These are phyloP conservation scores for Drosophila yakuba DNA, from an alignment of 1,140 invertebrate species.

Conservation along the genomic window DNA sequence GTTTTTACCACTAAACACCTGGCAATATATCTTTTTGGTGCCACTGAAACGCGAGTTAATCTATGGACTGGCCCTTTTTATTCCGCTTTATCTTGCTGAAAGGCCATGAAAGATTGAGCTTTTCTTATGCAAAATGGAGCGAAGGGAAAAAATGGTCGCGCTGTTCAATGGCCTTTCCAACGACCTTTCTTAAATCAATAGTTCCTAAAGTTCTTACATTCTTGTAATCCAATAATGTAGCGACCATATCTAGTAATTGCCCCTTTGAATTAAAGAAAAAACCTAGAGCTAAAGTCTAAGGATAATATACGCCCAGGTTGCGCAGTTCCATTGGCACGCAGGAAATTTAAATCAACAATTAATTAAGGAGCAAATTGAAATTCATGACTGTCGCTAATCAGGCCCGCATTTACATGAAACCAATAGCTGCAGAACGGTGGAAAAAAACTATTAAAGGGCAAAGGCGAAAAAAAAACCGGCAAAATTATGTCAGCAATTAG, in stretches of 20 bases:
- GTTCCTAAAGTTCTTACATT: too few relatives aligned
- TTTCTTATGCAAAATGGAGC: conserved; percentile 32
- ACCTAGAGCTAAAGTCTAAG: neutral
- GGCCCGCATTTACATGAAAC: conserved; percentile 72
- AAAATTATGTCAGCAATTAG: conserved; percentile 76
- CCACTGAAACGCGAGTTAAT: conserved; percentile 15
- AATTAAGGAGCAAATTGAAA: conserved; percentile 77
- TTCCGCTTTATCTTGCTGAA: conserved; percentile 11
- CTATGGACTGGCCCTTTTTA: conserved; percentile 21
- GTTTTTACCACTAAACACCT: conserved; percentile 42
- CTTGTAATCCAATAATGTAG: too few relatives aligned
- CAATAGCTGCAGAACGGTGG: conserved; percentile 43
- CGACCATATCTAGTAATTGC: too few relatives aligned
- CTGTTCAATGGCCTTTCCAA: neutral
- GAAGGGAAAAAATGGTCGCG: neutral
- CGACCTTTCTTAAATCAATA: too few relatives aligned
- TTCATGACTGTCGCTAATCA: conserved; percentile 76
- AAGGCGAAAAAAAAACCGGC: conserved; percentile 14
- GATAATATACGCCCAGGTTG: neutral
- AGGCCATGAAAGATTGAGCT: conserved; percentile 17
- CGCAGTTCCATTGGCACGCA: conserved; percentile 40
- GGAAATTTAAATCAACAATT: conserved; percentile 75
- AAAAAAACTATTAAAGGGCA: conserved; percentile 70
- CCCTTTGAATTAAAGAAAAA: neutral
- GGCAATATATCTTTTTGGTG: conserved; percentile 44